A percentile compares a stretch with the other conserved stretches of the same genome.
Conservation (phyloP, 2,888 invertebrate genomes). For the Adelognathus sp. region DNA sequence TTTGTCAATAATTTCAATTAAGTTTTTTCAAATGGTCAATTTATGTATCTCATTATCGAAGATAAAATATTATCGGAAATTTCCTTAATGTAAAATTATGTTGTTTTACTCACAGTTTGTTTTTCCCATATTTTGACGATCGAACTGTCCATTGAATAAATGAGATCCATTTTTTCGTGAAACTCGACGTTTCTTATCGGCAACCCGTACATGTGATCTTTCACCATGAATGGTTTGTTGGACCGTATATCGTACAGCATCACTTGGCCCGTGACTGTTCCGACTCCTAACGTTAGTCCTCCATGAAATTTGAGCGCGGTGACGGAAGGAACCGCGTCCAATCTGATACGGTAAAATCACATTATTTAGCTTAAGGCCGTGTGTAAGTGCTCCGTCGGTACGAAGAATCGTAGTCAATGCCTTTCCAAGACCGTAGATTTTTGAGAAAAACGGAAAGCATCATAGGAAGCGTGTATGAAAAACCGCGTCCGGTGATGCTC, state of each 20-base stretch:
- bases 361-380: too few species aligned
- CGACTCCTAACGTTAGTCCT: conserved; percentile 91
- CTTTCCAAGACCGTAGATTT: too few species aligned
- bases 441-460: too few species aligned
- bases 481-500: too few species aligned
- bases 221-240: conserved; percentile 92
- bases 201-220: conserved; percentile 97
- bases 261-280: conserved; percentile 96
- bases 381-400: too few species aligned
- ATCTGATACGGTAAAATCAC: conserved; percentile 79
- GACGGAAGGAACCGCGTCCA: conserved; percentile 87
- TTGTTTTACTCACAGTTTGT: conserved; percentile 87
- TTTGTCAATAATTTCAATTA: not conserved
- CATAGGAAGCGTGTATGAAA: too few species aligned
- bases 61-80: too few species aligned
- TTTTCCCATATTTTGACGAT: conserved; percentile 96
- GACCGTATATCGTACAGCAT: conserved; percentile 97
- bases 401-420: too few species aligned
- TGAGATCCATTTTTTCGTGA: conserved; percentile 89
- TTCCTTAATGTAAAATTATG: too few species aligned
- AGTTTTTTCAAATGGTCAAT: not conserved
- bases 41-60: not conserved
- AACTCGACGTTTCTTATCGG: conserved; percentile 95
- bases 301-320: conserved; percentile 91
- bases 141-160: conserved; percentile 94